Conservation (phyloP, 2,888 invertebrate species). For the Apodemia duryi region DNA sequence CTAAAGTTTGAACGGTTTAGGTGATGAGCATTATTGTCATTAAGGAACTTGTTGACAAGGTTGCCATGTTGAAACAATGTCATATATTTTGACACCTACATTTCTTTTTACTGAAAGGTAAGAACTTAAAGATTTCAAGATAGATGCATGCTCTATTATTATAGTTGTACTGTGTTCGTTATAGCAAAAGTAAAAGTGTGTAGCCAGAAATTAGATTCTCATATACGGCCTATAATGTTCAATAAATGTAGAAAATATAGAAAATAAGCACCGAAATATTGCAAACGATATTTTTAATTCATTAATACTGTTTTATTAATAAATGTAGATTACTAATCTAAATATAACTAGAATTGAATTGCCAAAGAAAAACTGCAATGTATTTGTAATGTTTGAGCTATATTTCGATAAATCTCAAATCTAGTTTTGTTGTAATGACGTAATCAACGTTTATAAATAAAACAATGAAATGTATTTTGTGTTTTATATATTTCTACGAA, state of each 20-base stretch:
- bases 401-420: too few species aligned
- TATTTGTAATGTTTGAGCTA: too few species aligned
- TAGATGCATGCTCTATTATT: constrained; percentile 57
- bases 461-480: constrained; percentile 7
- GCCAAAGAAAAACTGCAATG: too few species aligned
- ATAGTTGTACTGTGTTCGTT: constrained; percentile 59
- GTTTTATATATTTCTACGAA: constrained; percentile 1
- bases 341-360: too few species aligned
- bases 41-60: neutral
- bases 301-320: neutral
- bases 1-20: neutral
- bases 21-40: neutral
- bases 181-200: constrained; percentile 54
- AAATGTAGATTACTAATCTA: too few species aligned
- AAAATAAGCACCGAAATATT: constrained; percentile 32
- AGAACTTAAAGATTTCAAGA: constrained; percentile 32
- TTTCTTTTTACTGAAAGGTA: constrained; percentile 9
- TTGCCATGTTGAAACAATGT: neutral
- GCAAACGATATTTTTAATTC: constrained; percentile 14
- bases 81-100: neutral
- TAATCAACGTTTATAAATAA: too few species aligned
- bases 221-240: constrained; percentile 49
- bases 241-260: constrained; percentile 32
- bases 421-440: too few species aligned
- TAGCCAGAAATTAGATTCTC: constrained; percentile 52